Base-by-base conservation (phyloP, 2,113 vertebrate genomes). In the Cygnus buccinator region DNA sequence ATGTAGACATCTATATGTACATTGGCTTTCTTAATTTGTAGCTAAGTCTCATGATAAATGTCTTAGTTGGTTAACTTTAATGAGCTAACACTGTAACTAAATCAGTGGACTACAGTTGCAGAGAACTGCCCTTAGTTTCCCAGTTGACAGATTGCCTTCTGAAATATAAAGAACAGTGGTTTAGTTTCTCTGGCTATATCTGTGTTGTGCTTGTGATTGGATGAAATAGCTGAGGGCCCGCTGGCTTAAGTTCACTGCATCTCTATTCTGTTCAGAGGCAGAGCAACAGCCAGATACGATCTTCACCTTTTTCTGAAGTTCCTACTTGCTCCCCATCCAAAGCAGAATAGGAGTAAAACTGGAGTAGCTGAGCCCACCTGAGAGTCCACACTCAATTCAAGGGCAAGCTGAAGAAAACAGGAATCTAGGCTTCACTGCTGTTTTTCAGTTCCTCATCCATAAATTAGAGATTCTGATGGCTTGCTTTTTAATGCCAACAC, bases 301-400 rank as follows among this genome's bases (percentile, higher is more conserved):
- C 35, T 35, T 71, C 18, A 15, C 2, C 3, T 72, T 85, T 75
- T 41, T 12, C 33, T 85, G 73, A 35, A 35, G 14, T 10, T 44
- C 16, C 29, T 39, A 39, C 28, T 29, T 33, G 0, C 3, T 41
- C 7, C 5, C 3, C 11, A 16, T 28, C 2, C 5, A 62, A 55
- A 57, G 39, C 35, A 77, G 16, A 67, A 26, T 1, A 17, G 2
- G 6, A 50, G 10, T 13, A n/a, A 76, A 80, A 41, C 35, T 48
- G 52, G 31, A 16, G 37, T 20, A 71, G 11, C 20, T 76, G 54
- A 39, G 52, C 63, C 13, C 6, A 23, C 41, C 10, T 50, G 16
- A 73, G 25, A 2, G 2, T 55, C 72, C 18, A 16, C 33, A 8
- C 3, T 52, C 39, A 67, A 66, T 39, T 59, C 28, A 83, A 25